Conservation (phyloP, 2,888 invertebrate species). For the Melolontha melolontha region DNA sequence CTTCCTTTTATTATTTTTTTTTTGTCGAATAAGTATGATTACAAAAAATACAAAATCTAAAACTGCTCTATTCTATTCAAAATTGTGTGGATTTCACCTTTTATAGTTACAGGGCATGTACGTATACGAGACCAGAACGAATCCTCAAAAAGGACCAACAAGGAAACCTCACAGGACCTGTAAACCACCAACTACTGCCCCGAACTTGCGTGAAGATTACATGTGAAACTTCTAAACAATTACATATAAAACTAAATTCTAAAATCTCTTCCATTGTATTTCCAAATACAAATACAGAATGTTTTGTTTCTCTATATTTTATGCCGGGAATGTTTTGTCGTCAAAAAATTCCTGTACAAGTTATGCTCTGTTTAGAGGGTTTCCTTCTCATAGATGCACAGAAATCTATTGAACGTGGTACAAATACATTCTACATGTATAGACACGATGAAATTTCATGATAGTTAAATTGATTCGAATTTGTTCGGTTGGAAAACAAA, state of each 20-base stretch:
- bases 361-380: background rate
- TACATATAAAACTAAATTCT: constrained; percentile 53
- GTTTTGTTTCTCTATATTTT: constrained; percentile 1
- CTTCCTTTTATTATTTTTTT: background rate
- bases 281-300: constrained; percentile 7
- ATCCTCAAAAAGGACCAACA: constrained; percentile 63
- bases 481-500: background rate
- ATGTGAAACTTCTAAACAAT: constrained; percentile 46
- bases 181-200: constrained; percentile 65
- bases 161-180: constrained; percentile 63
- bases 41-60: constrained; percentile 44
- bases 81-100: constrained; percentile 63
- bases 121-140: constrained; percentile 63
- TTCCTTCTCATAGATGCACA: background rate
- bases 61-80: constrained; percentile 56
- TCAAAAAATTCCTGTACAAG: constrained; percentile 5
- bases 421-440: constrained; percentile 24
- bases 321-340: constrained; percentile 17
- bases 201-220: constrained; percentile 55
- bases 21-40: background rate
- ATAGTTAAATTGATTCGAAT: constrained; percentile 42
- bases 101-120: constrained; percentile 61
- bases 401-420: constrained; percentile 13
- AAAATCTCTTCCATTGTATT: constrained; percentile 42
- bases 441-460: constrained; percentile 65